A percentile compares a stretch with the other conserved stretches of the same genome.
These are phyloP conservation scores for Stenolophus ochropezus DNA, from an alignment of 2,888 invertebrate species.

Conservation along the genomic window DNA sequence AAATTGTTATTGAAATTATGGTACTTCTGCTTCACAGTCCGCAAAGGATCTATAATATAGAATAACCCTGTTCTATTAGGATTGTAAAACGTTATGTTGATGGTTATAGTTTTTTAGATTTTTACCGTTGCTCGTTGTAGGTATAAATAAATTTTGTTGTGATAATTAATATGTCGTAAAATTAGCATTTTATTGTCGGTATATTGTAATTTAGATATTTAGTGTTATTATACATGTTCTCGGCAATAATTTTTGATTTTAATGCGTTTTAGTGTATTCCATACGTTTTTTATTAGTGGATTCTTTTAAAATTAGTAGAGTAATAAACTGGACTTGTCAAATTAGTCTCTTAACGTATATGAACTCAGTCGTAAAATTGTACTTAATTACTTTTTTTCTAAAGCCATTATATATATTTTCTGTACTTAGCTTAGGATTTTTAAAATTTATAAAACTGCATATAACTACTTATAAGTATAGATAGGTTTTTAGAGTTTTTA, in stretches of 20 bases:
- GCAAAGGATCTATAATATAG: too few relatives aligned
- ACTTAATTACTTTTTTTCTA: background rate
- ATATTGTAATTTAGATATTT: conserved; percentile 30
- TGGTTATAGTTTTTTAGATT: conserved; percentile 12
- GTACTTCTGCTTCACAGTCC: too few relatives aligned
- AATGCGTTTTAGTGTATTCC: background rate
- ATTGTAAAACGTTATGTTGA: conserved; percentile 11
- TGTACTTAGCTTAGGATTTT: background rate
- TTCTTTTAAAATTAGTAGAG: conserved; percentile 6
- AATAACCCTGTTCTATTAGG: conserved; percentile 8
- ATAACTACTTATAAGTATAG: too few relatives aligned
- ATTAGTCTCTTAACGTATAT: background rate
- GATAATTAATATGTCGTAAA: conserved; percentile 30
- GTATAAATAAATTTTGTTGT: conserved; percentile 28
- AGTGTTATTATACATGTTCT: conserved; percentile 1
- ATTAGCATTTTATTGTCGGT: conserved; percentile 25
- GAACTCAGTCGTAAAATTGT: background rate
- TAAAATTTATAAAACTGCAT: background rate
- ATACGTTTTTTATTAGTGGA: background rate
- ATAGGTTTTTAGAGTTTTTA: too few relatives aligned
- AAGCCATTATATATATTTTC: background rate
- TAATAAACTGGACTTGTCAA: conserved; percentile 8
- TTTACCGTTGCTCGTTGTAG: conserved; percentile 31
- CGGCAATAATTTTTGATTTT: conserved; percentile 8
- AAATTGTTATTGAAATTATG: too few relatives aligned